A percentile compares a stretch with the other conserved stretches of the same genome.
phyloP scores from a whole-genome alignment of 2,113 vertebrate genomes.

The Electrona antarctica region DNA sequence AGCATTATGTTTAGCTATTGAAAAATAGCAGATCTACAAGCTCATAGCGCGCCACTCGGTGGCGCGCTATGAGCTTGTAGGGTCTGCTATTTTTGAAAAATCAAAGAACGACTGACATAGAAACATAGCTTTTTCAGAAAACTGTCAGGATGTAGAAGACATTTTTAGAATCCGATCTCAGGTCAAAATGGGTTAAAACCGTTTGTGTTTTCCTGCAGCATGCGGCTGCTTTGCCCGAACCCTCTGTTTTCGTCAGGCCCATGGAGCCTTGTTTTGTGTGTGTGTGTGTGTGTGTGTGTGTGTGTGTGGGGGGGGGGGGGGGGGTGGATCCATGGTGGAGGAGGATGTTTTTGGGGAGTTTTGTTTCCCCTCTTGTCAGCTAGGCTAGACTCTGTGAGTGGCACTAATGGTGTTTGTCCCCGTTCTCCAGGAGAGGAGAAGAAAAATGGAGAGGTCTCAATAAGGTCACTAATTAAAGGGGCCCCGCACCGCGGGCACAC shows the following conservation, averaged over 20 bases:
- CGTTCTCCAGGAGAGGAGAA: neutral
- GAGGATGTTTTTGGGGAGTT: conserved; percentile 17
- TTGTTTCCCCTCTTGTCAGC: conserved; percentile 22
- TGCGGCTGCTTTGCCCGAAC: neutral
- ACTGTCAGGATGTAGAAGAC: too few relatives aligned
- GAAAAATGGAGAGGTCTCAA: neutral
- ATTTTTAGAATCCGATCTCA: too few relatives aligned
- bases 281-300: too few relatives aligned
- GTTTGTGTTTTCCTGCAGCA: neutral
- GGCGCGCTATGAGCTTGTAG: too few relatives aligned
- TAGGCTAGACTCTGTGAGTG: conserved; percentile 8
- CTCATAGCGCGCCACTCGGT: too few relatives aligned
- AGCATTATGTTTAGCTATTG: too few relatives aligned
- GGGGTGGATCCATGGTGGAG: neutral
- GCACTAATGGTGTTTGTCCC: conserved; percentile 21
- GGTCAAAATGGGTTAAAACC: too few relatives aligned
- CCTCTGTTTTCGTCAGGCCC: conserved; percentile 23
- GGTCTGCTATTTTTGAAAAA: too few relatives aligned
- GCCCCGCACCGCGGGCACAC: too few relatives aligned
- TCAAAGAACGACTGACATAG: too few relatives aligned
- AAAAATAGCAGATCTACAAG: too few relatives aligned
- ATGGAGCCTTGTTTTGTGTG: neutral
- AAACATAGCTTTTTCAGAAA: too few relatives aligned
- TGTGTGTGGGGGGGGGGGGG: neutral
- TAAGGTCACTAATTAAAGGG: neutral